These are phyloP conservation scores for Catostylus mosaicus DNA, from an alignment of 30 jellyfish, hydroid and myxozoan genomes.

Conservation along the genomic window DNA sequence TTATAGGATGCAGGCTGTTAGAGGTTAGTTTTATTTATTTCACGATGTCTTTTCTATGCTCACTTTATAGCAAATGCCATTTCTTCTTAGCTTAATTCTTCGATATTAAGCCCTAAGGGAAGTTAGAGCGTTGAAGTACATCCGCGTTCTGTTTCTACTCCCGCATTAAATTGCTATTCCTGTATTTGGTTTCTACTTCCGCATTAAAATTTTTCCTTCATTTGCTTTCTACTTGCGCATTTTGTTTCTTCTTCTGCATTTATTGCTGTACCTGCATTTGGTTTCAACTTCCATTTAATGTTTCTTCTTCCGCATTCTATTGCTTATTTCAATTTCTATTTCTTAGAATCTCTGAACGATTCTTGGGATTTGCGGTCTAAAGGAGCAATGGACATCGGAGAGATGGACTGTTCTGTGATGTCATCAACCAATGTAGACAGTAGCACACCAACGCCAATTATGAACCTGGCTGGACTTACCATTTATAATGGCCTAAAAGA, in stretches of 20 bases:
- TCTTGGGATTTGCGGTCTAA: constrained; percentile 53
- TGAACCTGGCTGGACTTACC: constrained; percentile 55
- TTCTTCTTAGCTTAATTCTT: not conserved
- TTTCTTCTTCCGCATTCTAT: not conserved
- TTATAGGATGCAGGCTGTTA: constrained; percentile 14
- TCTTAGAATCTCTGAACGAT: constrained; percentile 58
- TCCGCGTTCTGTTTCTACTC: no score
- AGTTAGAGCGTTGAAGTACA: no score
- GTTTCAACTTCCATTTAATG: not conserved
- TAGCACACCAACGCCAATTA: constrained; percentile 55
- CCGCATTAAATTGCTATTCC: no score
- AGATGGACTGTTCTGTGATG: constrained; percentile 44
- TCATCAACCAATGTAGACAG: constrained; percentile 23
- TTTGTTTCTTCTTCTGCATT: not conserved
- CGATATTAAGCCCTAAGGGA: not conserved
- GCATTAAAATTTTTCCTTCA: no score
- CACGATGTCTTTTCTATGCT: not conserved
- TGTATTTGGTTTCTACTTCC: no score
- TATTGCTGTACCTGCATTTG: not conserved
- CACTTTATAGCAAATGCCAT: not conserved
- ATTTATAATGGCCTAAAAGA: constrained; percentile 39
- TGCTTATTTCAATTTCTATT: not conserved
- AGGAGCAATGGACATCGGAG: constrained; percentile 35
- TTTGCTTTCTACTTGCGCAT: not conserved
- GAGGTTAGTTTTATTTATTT: constrained; percentile 43